Percentiles rank a stretch among this genome's conserved stretches.
Conservation (phyloP, 2,888 invertebrate genomes). For the Baccha elongata region DNA sequence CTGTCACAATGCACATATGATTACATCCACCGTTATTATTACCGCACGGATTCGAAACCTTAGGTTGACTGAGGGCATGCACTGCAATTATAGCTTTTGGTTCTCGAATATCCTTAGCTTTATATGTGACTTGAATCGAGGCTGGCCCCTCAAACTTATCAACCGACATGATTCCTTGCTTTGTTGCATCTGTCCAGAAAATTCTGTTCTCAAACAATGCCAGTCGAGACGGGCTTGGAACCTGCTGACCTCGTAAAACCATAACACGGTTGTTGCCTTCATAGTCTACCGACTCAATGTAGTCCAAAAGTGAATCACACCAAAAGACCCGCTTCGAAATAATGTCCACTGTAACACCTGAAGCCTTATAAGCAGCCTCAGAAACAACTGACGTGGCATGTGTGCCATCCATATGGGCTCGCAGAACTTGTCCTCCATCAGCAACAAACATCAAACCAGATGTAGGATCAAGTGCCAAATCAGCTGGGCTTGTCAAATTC, state of each 20-base stretch:
- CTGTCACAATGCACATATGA: slow-evolving; percentile 96
- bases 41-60: slow-evolving; percentile 92
- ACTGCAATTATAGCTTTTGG: slow-evolving; percentile 93
- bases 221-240: slow-evolving; percentile 92
- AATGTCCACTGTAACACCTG: slow-evolving; percentile 95
- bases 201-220: slow-evolving; percentile 93
- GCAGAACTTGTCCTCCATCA: slow-evolving; percentile 91
- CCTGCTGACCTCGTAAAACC: slow-evolving; percentile 91
- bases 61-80: slow-evolving; percentile 90
- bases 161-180: slow-evolving; percentile 93
- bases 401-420: slow-evolving; percentile 97
- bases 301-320: slow-evolving; percentile 97
- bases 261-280: slow-evolving; percentile 91
- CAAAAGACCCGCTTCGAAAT: slow-evolving; percentile 95
- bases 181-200: slow-evolving; percentile 96
- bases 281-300: slow-evolving; percentile 98
- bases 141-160: slow-evolving; percentile 92
- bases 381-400: slow-evolving; percentile 91
- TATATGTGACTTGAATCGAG: slow-evolving; percentile 90
- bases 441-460: slow-evolving; percentile 94
- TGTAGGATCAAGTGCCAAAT: slow-evolving; percentile 96
- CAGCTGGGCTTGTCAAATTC: slow-evolving; percentile 94
- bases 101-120: slow-evolving; percentile 90
- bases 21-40: slow-evolving; percentile 94
- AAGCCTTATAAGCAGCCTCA: slow-evolving; percentile 96